Conservation (phyloP, 2,888 invertebrate genomes). For the Melitaea athalia region DNA sequence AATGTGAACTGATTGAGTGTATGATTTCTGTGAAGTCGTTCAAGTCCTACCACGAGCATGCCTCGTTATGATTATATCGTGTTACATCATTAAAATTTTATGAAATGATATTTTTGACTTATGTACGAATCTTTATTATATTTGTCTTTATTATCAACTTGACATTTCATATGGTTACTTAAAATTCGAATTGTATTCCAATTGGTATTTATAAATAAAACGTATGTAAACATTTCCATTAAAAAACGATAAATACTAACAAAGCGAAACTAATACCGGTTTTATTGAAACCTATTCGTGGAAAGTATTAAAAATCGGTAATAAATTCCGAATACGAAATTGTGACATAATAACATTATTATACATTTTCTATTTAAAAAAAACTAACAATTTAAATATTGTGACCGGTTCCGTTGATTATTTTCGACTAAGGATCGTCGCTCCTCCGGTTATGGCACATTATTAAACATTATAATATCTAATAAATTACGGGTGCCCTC, state of each 20-base stretch:
- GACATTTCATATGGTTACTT: neutral
- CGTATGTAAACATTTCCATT: neutral
- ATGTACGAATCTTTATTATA: neutral
- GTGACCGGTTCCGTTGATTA: conserved; percentile 30
- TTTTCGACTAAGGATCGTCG: conserved; percentile 28
- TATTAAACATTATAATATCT: conserved; percentile 59
- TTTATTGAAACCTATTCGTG: neutral
- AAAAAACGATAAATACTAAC: neutral
- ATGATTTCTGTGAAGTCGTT: conserved; percentile 36
- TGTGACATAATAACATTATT: conserved; percentile 9
- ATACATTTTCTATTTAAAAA: conserved; percentile 1
- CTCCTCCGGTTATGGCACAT: conserved; percentile 44
- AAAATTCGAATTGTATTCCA: no score
- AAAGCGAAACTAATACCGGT: neutral
- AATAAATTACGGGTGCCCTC: conserved; percentile 61
- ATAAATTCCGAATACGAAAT: neutral
- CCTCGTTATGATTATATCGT: conserved; percentile 43
- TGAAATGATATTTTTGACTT: conserved; percentile 21
- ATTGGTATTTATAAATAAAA: no score
- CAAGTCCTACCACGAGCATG: conserved; percentile 32
- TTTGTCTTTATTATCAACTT: neutral
- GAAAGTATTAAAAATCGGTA: neutral
- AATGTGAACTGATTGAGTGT: conserved; percentile 28
- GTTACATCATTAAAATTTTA: conserved; percentile 48
- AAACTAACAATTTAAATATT: conserved; percentile 19